phyloP scores from a whole-genome alignment of 1,140 invertebrate genomes.

The Lordiphosa mommai region DNA sequence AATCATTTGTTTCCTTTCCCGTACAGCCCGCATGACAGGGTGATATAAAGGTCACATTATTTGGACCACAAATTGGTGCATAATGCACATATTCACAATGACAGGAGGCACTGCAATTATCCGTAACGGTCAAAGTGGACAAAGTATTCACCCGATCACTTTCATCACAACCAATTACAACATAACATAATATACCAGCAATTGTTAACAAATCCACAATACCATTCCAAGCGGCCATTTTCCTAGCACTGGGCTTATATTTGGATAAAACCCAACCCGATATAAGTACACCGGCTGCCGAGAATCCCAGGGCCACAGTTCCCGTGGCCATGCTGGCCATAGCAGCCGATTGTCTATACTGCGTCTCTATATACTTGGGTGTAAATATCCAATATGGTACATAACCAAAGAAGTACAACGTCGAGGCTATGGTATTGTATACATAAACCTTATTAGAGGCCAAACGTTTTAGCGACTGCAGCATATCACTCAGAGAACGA shows the following conservation, averaged over 20 bases:
- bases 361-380: conserved; percentile 88
- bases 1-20: conserved; percentile 36
- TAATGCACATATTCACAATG: conserved; percentile 85
- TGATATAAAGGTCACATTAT: conserved; percentile 84
- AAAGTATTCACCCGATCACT: conserved; percentile 50
- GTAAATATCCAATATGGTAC: conserved; percentile 88
- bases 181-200: conserved; percentile 83
- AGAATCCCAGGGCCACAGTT: conserved; percentile 85
- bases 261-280: conserved; percentile 86
- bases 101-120: conserved; percentile 83
- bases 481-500: conserved; percentile 48
- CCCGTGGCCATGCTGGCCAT: conserved; percentile 85
- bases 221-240: conserved; percentile 87
- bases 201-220: conserved; percentile 84
- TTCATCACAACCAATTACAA: conserved; percentile 85
- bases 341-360: conserved; percentile 86
- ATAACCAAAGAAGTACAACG: conserved; percentile 86
- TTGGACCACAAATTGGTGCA: conserved; percentile 84
- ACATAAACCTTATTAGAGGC: conserved; percentile 84
- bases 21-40: conserved; percentile 86
- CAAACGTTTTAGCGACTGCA: conserved; percentile 49
- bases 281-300: conserved; percentile 85
- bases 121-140: conserved; percentile 10
- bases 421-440: conserved; percentile 84
- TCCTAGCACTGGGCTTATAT: conserved; percentile 85